Conservation (phyloP, 92 coral and sea anemone species). For the Phenganax marumi region DNA sequence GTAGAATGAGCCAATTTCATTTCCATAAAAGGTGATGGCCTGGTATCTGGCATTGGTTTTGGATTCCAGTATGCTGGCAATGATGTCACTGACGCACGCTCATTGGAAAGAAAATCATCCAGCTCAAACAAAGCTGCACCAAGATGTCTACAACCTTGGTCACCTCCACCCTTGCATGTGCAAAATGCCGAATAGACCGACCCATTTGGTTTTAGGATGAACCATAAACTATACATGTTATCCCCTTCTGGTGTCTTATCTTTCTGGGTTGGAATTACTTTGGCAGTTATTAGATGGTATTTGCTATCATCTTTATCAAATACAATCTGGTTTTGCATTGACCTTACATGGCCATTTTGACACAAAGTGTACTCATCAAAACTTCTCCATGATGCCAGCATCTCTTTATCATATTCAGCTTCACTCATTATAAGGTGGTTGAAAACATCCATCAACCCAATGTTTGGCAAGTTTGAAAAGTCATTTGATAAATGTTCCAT, state of each 20-base stretch:
- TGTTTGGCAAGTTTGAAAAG: no score
- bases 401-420: background rate
- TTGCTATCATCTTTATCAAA: conserved; percentile 3
- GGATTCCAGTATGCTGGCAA: background rate
- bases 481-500: conserved; percentile 19
- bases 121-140: background rate
- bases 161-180: background rate
- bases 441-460: no score
- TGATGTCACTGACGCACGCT: background rate
- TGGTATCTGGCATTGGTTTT: background rate
- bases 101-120: background rate
- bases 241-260: background rate
- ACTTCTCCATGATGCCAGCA: background rate
- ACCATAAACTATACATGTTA: background rate
- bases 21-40: background rate
- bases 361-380: background rate
- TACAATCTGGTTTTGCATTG: background rate
- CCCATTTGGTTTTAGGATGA: background rate
- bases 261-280: background rate
- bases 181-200: background rate
- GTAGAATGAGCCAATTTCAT: background rate
- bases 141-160: background rate
- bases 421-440: no score
- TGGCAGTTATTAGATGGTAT: background rate
- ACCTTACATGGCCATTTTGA: background rate